Base-by-base conservation (phyloP, 2,113 vertebrate species). In the Perca flavescens region DNA sequence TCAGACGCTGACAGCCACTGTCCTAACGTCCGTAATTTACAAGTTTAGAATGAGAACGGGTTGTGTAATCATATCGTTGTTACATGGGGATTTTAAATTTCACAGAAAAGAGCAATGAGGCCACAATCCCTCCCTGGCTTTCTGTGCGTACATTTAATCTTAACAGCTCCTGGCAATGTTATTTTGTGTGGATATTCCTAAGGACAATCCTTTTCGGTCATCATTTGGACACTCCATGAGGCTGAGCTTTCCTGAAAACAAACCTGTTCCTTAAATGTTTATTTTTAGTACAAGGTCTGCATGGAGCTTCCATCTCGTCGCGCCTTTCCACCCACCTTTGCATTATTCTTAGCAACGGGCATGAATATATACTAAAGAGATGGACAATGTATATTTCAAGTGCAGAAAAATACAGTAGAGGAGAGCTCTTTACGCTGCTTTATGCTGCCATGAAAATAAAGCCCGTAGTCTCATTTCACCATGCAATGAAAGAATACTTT, bases 161-260 rank as follows among this genome's bases (percentile, higher is more conserved):
- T 68, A 19, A 21, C 46, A 21, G 3, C 6, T 36, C 10, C 12
- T 22, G 31, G 21, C 3, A 31, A 25, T 61, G 47, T n/a, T n/a
- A 12, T 64, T 34, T n/a, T 2, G 15, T 34, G 25, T 56, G 40
- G 12, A 36, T 14, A 19, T 19, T 56, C 56, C 28, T n/a, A 36
- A 31, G 46, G 13, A 53, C 12, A 31, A 17, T n/a, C 2, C 11
- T 7, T 49, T 70, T 31, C 19, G 2, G 13, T 43, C 64, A 36
- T 46, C n/a, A 69, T 40, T 28, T 65, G 4, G 14, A 69, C 64
- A 52, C 16, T 22, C 10, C n/a, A 17, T 28, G 16, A 34, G 34
- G 34, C 34, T 34, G 34, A 57, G 40, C 40, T 34, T 66, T 61
- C 21, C 17, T 53, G 43, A 28, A 62, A 68, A 67, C n/a, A 74